Evolutionary conservation across 2,888 invertebrate genomes (phyloP), one percentile per base, ranked within the genome.

Genomic region (Lepidocyrtinus sp.): DNA sequence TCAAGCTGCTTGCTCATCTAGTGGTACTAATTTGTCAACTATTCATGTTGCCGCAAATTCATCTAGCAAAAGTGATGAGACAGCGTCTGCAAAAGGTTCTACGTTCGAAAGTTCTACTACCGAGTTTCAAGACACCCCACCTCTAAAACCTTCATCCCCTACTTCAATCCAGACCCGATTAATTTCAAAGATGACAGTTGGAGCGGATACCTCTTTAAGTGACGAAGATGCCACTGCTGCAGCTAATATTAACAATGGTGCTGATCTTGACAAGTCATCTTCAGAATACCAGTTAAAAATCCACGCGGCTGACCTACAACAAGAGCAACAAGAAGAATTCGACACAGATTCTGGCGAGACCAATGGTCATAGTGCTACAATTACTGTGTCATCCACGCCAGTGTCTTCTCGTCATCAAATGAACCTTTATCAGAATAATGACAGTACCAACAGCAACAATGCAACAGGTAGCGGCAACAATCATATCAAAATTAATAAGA

Each of bases 401-500:
- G 17, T 36, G 17, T 68, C 62, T 3, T 26, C 76, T 25, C 65
- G 61, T 50, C 69, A 76, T 26, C 72, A 59, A 3, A 12, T 21
- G 19, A 59, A n/a, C 50, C 22, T 73, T 64, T 74, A 80, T 80
- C 80, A 80, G 65, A 67, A 59, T 36, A 36, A 67, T 25, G 50
- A 26, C 25, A 55, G 27, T n/a, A 63, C 45, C 67, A 72, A 73
- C 61, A 79, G 75, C 76, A 76, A 73, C 46, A 50, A 61, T 25
- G 63, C 75, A 74, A 72, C 75, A 62, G 64, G 71, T 36, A 61
- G 55, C 62, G 62, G 61, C 65, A 17, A 15, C 17, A 80, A 74
- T 74, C 81, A 81, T 76, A 81, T 81, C 76, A 81, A 81, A 77
- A 59, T 64, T 68, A 71, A 70, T 12, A 83, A 76, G 72, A 74